These are phyloP conservation scores for Sebastes elongatus DNA, from an alignment of 2,797 vertebrate genomes.

Conservation along the genomic window DNA sequence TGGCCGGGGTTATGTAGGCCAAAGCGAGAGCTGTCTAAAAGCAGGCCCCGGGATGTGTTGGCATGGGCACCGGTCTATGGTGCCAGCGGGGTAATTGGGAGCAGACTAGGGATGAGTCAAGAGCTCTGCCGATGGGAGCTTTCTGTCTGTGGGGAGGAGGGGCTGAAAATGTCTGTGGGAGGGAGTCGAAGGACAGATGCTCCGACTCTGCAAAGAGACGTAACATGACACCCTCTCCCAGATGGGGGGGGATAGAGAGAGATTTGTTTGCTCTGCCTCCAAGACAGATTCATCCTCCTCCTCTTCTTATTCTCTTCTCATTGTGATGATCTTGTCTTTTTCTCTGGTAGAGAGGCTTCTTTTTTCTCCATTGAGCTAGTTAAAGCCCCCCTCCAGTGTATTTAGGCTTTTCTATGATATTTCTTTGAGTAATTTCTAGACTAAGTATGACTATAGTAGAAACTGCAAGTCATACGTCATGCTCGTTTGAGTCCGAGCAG, in stretches of 20 bases:
- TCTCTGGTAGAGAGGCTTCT: not conserved
- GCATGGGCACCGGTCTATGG: slow-evolving; percentile 30
- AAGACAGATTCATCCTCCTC: slow-evolving; percentile 38
- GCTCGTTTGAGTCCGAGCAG: too few relatives aligned
- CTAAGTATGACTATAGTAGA: too few relatives aligned
- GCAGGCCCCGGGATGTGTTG: slow-evolving; percentile 52
- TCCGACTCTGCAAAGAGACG: slow-evolving; percentile 50
- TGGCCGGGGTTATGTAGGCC: slow-evolving; percentile 27
- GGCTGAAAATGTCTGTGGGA: slow-evolving; percentile 42
- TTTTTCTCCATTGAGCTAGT: not conserved
- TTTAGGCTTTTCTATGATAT: too few relatives aligned
- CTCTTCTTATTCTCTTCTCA: slow-evolving; percentile 7
- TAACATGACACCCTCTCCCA: slow-evolving; percentile 69
- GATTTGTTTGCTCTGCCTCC: slow-evolving; percentile 65
- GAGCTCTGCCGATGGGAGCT: slow-evolving; percentile 56
- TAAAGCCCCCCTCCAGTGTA: not conserved
- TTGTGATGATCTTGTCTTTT: slow-evolving; percentile 5
- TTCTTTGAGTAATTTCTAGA: too few relatives aligned
- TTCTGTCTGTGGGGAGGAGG: slow-evolving; percentile 52
- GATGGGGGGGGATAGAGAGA: slow-evolving; percentile 52
- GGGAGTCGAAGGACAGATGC: slow-evolving; percentile 53
- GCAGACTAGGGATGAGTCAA: slow-evolving; percentile 77
- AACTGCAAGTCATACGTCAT: too few relatives aligned
- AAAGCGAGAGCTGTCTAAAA: slow-evolving; percentile 51
- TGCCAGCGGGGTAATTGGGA: slow-evolving; percentile 78